Conservation (phyloP, 2,888 invertebrate genomes). For the Pyrrhosoma nymphula region DNA sequence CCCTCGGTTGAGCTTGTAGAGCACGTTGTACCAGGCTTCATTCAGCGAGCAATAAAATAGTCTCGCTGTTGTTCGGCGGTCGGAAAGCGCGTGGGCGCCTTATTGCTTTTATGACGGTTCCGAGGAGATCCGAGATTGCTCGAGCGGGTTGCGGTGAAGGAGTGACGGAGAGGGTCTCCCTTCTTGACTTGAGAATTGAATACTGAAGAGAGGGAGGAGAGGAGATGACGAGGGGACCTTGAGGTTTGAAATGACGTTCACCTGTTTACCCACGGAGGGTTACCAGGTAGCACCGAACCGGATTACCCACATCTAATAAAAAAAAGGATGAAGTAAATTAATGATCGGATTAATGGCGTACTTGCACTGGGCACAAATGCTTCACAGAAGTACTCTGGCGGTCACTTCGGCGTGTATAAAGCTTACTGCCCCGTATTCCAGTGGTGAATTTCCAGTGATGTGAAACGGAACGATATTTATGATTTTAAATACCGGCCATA, state of each 20-base stretch:
- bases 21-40: not conserved
- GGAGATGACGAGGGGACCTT: not conserved
- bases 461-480: no score
- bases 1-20: not conserved
- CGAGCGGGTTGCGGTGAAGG: not conserved
- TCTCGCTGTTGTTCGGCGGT: not conserved
- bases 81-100: not conserved
- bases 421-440: no score
- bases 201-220: not conserved
- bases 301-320: not conserved
- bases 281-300: not conserved
- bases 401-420: not conserved
- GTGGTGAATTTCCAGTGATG: no score
- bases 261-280: constrained; percentile 21
- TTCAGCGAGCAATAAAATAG: constrained; percentile 35
- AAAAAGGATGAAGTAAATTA: not conserved
- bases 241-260: not conserved
- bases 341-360: not conserved
- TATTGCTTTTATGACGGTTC: constrained; percentile 48
- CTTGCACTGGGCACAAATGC: not conserved
- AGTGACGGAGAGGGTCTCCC: not conserved
- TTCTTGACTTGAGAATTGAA: not conserved
- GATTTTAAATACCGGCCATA: no score
- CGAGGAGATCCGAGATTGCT: constrained; percentile 20
- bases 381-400: not conserved